Base-by-base conservation (phyloP, 2,113 vertebrate species). In the Pluvianellus socialis region DNA sequence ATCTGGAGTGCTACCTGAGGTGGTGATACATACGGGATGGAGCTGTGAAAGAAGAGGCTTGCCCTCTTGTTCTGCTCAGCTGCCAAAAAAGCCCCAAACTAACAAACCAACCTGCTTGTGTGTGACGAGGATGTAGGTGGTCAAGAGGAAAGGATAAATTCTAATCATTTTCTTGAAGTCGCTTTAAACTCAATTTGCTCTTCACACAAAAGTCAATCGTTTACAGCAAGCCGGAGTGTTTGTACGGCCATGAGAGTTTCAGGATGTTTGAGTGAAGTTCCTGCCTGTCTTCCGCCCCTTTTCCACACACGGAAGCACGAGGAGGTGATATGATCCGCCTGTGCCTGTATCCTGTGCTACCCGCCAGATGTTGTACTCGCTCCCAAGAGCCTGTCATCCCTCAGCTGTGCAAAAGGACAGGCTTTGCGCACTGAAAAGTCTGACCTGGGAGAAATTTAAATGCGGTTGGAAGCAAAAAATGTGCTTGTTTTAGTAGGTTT, bases 251-350 rank as follows among this genome's bases (percentile, higher is more conserved):
- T 12, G 91, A 47, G 70, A 16, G n/a, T 70, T 81, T 15, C 86
- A 77, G 91, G 92, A 77, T 91, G 79, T 88, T 33, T 49, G n/a
- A 76, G 65, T n/a, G 84, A 27, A 75, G 40, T 93, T 96, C 87
- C 85, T 91, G 79, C 65, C 88, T 5, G 6, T n/a, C 55, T 92
- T 90, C 92, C 32, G 0, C 10, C 70, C 71, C 61, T 77, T 79
- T 66, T 49, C 75, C 71, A 52, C 86, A 4, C 35, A 38, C 24
- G 53, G 91, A 95, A 94, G 61, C 4, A 0, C 0, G 2, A 63
- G 79, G 77, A 91, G 66, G 20, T 75, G 90, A 35, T 28, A 19
- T 2, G 7, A 79, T 49, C 55, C 3, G 2, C 59, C 92, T 47
- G 50, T 11, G 66, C 90, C 80, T 93, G 73, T 77, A 79, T 93